Conservation (phyloP, 2,113 vertebrate genomes). For the Eublepharis macularius region DNA sequence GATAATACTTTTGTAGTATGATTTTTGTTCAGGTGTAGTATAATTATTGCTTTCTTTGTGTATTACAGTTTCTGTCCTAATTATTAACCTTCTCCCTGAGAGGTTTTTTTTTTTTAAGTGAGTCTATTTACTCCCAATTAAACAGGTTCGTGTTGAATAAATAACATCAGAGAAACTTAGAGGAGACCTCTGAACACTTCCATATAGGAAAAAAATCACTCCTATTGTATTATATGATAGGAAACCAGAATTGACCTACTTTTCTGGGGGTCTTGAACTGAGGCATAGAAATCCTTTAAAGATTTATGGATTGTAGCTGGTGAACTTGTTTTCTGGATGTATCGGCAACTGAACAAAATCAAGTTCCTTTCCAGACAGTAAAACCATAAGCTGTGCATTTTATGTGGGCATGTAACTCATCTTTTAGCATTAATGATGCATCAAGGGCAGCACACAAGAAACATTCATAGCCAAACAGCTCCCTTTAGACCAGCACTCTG, state of each 20-base stretch:
- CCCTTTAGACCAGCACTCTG: neutral
- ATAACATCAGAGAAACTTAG: neutral
- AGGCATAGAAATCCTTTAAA: slow-evolving; percentile 13
- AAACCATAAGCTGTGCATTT: slow-evolving; percentile 32
- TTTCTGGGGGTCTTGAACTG: neutral
- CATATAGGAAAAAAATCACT: neutral
- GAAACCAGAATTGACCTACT: neutral
- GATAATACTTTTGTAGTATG: neutral
- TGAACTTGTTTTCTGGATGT: slow-evolving; percentile 21
- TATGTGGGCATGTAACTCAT: neutral
- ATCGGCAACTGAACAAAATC: slow-evolving; percentile 18
- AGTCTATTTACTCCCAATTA: neutral
- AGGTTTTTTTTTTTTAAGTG: too few species aligned
- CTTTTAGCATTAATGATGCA: slow-evolving; percentile 38
- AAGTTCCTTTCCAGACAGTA: slow-evolving; percentile 15
- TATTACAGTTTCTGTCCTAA: neutral
- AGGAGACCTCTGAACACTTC: neutral
- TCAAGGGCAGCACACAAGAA: neutral
- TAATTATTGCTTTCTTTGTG: neutral
- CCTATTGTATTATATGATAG: neutral
- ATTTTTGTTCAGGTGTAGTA: neutral
- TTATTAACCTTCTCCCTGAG: neutral
- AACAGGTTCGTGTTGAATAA: neutral
- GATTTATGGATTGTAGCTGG: neutral
- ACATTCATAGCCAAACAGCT: slow-evolving; percentile 7